Evolutionary conservation across 1,140 invertebrate species (phyloP).

Genomic region (Diorhabda sublineata): DNA sequence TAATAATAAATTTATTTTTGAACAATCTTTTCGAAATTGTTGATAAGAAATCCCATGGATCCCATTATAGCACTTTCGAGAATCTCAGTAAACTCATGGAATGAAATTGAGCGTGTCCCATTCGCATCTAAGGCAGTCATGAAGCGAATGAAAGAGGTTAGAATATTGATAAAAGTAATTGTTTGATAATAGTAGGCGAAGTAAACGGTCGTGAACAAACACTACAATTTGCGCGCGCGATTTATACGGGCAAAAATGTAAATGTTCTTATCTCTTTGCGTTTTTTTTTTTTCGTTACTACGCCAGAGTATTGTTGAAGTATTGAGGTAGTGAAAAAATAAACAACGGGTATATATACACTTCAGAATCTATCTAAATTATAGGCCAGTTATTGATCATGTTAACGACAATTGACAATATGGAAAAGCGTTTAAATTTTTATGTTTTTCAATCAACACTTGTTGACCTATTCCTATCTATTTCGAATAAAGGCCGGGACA

Average conservation of each 20-base stretch:
- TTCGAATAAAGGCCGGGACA: not conserved
- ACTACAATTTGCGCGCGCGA: slow-evolving; percentile 21
- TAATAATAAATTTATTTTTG: too few species aligned
- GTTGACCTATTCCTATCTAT: not conserved
- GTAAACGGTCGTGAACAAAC: slow-evolving; percentile 24
- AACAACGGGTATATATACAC: not conserved
- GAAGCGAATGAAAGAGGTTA: slow-evolving; percentile 19
- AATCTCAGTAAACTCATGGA: not conserved
- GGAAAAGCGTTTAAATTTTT: not conserved
- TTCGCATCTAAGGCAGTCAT: slow-evolving; percentile 16
- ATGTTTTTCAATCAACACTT: not conserved
- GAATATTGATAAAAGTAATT: slow-evolving; percentile 28
- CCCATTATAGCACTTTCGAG: not conserved
- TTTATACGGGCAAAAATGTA: slow-evolving; percentile 20
- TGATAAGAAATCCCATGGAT: not conserved
- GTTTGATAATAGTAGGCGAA: slow-evolving; percentile 26
- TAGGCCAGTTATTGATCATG: not conserved
- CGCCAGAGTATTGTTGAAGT: not conserved
- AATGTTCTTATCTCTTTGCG: slow-evolving; percentile 16
- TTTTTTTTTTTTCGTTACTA: not conserved
- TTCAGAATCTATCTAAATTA: slow-evolving; percentile 6
- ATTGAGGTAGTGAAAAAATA: slow-evolving; percentile 7
- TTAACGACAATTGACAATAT: not conserved
- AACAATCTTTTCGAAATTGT: too few species aligned
- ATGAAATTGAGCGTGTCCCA: slow-evolving; percentile 20